Evolutionary conservation across 1,140 invertebrate species (phyloP).

Genomic region (Cherax destructor): DNA sequence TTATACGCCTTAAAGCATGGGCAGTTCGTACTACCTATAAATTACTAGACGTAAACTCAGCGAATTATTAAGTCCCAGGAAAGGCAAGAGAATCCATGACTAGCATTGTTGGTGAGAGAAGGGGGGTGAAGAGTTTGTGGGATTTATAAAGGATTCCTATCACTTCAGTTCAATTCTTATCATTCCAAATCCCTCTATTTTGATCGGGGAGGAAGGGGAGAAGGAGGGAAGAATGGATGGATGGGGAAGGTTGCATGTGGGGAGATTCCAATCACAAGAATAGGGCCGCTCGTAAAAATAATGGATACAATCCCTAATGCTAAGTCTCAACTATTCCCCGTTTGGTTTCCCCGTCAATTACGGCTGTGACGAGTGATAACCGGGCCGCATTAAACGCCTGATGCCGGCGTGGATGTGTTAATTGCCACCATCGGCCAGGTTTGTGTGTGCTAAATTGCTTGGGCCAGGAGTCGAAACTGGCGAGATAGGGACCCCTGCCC

Average conservation of each 20-base stretch:
- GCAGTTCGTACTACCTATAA: slow-evolving; percentile 13
- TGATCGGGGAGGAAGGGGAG: not conserved
- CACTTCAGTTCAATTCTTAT: not conserved
- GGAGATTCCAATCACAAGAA: slow-evolving; percentile 13
- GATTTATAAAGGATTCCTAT: not conserved
- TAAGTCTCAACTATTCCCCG: slow-evolving; percentile 2
- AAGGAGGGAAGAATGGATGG: not conserved
- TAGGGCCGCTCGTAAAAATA: slow-evolving; percentile 28
- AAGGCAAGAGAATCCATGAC: not conserved
- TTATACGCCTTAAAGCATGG: slow-evolving; percentile 30
- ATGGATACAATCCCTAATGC: slow-evolving; percentile 36
- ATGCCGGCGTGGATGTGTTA: not conserved
- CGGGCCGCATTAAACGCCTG: slow-evolving; percentile 18
- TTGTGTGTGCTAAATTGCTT: not conserved
- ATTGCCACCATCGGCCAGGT: not conserved
- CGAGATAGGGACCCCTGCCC: too few species aligned
- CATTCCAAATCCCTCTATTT: not conserved
- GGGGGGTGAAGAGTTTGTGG: too few species aligned
- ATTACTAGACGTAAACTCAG: slow-evolving; percentile 17
- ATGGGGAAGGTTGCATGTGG: not conserved
- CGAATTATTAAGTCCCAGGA: slow-evolving; percentile 14
- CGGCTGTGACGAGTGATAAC: slow-evolving; percentile 22
- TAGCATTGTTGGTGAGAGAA: too few species aligned
- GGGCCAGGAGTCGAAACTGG: too few species aligned
- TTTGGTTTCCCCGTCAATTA: slow-evolving; percentile 37